Evolutionary conservation across 2,797 vertebrate genomes (phyloP), one percentile per base, ranked within the genome.

Genomic region (Xenops minutus): DNA sequence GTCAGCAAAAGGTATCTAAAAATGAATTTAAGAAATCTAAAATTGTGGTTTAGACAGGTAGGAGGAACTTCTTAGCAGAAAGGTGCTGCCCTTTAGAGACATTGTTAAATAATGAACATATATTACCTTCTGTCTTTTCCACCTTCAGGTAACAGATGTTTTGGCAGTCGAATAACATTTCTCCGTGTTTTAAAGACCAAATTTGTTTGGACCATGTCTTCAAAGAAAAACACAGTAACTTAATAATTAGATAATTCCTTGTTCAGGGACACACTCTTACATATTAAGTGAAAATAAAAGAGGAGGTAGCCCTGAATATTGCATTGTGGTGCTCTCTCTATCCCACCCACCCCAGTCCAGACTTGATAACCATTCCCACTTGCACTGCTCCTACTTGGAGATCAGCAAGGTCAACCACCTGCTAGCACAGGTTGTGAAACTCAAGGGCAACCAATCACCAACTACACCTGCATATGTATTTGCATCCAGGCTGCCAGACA

Each of bases 191-290:
- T 4, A 75, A 91, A 96, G 9, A 12, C 0, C 55, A 97, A 16
- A 73, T 97, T 97, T 93, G 23, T 96, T 87, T 97, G 97, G 63
- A 96, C 26, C 97, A 97, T 97, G 32, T 87, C 97, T 97, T 89
- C 76, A 96, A 87, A 89, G 59, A 76, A 93, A 93, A 92, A 48
- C 48, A 90, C 9, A 78, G 0, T 51, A 36, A 66, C 46, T 73
- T 24, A 84, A 19, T 72, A 64, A 72, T 24, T 34, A 78, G 18
- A 46, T 24, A 36, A 78, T 39, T 29, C 21, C n/a, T 72, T 74
- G 22, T 32, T n/a, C 39, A 64, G 37, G 22, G 30, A 63, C 18
- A 75, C 15, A 8, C 3, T 61, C 3, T 61, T 48, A 12, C 0
- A 26, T 14, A 12, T 44, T 69, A 36, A 72, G 10, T 63, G 66